These are phyloP conservation scores for Tadarida brasiliensis DNA, from an alignment of 2,797 vertebrate genomes.

Conservation along the genomic window DNA sequence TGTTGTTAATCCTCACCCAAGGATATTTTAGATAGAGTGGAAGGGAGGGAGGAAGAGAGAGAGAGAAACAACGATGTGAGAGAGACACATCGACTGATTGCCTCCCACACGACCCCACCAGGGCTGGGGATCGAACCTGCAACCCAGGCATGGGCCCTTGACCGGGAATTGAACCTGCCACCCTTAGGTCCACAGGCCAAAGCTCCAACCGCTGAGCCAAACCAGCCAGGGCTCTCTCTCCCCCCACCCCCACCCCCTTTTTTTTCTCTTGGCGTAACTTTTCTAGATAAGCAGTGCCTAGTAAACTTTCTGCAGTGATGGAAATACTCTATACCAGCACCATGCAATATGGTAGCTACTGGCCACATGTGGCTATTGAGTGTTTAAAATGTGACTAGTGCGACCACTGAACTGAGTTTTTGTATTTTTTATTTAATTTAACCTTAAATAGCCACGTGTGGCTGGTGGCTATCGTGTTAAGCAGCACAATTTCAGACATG, in stretches of 20 bases:
- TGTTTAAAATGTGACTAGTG: neutral
- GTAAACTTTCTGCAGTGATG: neutral
- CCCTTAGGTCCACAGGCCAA: no score
- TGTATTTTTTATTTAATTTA: constrained; percentile 22
- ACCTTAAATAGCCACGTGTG: neutral
- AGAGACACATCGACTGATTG: no score
- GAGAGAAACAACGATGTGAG: no score
- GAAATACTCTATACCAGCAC: neutral
- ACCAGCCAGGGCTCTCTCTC: neutral
- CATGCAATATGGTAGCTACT: neutral
- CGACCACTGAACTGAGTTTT: neutral
- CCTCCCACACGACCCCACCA: no score
- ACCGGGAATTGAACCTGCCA: no score
- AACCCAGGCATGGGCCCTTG: no score
- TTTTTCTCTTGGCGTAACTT: neutral
- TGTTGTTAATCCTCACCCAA: no score
- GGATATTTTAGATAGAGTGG: no score
- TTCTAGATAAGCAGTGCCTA: neutral
- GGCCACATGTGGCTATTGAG: neutral
- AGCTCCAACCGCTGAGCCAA: no score
- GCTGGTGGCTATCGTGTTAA: neutral
- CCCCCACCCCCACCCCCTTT: neutral
- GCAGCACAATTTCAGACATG: neutral
- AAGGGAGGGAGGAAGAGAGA: no score
- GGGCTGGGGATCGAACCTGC: no score